A percentile compares a stretch with the other conserved stretches of the same genome.
These are phyloP conservation scores for Eidolon dupreanum DNA, from an alignment of 2,797 vertebrate genomes.

Conservation along the genomic window DNA sequence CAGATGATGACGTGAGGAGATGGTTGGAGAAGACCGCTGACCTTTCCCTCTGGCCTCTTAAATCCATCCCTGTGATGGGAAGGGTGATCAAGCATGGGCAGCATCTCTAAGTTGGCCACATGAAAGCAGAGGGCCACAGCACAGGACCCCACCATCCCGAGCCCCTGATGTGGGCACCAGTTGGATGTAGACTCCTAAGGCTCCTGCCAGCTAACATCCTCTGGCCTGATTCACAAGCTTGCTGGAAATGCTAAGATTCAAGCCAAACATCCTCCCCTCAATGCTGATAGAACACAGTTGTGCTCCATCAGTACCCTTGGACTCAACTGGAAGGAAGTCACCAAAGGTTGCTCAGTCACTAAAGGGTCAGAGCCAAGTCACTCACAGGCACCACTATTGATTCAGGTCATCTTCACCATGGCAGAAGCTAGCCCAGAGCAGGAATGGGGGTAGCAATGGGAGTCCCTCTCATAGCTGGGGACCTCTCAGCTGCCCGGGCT, in stretches of 20 bases:
- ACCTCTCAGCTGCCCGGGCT: neutral
- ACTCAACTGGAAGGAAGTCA: neutral
- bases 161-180: neutral
- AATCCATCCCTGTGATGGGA: neutral
- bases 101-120: neutral
- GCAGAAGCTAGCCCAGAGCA: neutral
- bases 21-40: neutral
- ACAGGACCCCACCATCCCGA: neutral
- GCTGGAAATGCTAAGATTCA: neutral
- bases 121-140: neutral
- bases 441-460: neutral
- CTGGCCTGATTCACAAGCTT: neutral
- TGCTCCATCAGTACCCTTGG: neutral
- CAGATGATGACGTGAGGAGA: neutral
- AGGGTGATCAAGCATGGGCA: rapidly evolving
- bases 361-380: neutral
- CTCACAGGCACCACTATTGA: neutral
- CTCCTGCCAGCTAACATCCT: neutral
- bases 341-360: neutral
- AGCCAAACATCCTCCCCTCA: neutral
- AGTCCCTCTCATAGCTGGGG: neutral
- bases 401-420: neutral
- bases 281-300: neutral
- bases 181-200: neutral
- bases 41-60: neutral